These are phyloP conservation scores for Fulmarus glacialis DNA, from an alignment of 2,113 vertebrate species.

Conservation along the genomic window DNA sequence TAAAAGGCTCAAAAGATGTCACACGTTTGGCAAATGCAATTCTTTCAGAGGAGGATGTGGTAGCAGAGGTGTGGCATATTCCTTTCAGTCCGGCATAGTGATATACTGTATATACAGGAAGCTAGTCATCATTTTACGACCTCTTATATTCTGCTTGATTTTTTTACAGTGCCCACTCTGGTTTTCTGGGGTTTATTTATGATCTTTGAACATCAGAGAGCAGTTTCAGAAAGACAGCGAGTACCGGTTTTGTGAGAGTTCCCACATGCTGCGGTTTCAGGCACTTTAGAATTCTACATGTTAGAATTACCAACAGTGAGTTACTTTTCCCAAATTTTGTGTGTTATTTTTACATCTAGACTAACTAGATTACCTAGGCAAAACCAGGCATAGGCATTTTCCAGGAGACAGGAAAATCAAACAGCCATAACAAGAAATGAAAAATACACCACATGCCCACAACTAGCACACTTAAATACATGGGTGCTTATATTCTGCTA, in stretches of 20 bases:
- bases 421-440: not conserved
- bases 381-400: not conserved
- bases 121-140: not conserved
- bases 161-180: not conserved
- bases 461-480: not conserved
- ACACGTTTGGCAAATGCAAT: not conserved
- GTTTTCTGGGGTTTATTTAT: not conserved
- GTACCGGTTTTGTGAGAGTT: not conserved
- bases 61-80: not conserved
- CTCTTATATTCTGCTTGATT: not conserved
- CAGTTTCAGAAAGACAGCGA: not conserved
- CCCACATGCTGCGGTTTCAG: not conserved
- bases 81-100: not conserved
- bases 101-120: not conserved
- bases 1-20: not conserved
- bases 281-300: not conserved
- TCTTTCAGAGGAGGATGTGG: not conserved
- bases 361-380: not conserved
- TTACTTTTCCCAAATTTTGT: not conserved
- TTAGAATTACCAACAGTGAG: not conserved
- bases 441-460: not conserved
- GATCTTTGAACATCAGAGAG: not conserved
- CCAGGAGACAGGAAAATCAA: not conserved
- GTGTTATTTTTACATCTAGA: not conserved
- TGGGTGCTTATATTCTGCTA: not conserved